Percentiles rank a stretch among this genome's conserved stretches.
These are phyloP conservation scores for Hemithea aestivaria DNA, from an alignment of 2,888 invertebrate genomes.

Conservation along the genomic window DNA sequence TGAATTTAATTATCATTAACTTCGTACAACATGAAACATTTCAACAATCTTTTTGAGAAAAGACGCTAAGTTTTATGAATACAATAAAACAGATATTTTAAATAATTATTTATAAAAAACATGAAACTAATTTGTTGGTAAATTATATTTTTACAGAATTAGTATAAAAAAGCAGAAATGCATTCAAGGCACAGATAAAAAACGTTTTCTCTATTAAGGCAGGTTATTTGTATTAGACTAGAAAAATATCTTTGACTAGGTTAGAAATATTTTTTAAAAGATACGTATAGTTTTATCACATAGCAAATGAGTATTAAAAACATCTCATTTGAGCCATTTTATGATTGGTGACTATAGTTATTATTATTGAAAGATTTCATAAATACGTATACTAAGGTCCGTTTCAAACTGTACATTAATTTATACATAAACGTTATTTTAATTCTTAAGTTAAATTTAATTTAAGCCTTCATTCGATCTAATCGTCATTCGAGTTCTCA, in stretches of 20 bases:
- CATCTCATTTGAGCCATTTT: too few species aligned
- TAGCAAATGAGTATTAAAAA: conserved; percentile 21
- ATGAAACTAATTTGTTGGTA: not conserved
- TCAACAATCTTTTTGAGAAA: conserved; percentile 56
- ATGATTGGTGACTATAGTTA: too few species aligned
- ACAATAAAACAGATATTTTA: too few species aligned
- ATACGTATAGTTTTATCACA: conserved; percentile 22
- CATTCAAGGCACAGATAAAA: conserved; percentile 30
- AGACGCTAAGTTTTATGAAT: conserved; percentile 53
- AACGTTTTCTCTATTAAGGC: conserved; percentile 5
- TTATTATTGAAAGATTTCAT: conserved; percentile 5
- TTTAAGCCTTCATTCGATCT: conserved; percentile 40
- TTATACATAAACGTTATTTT: conserved; percentile 15
- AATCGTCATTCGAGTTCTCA: conserved; percentile 40
- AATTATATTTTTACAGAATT: conserved; percentile 11
- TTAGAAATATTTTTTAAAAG: conserved; percentile 36
- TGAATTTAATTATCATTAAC: conserved; percentile 17
- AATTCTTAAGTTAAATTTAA: conserved; percentile 31
- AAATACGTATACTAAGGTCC: conserved; percentile 27
- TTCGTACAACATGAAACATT: conserved; percentile 48
- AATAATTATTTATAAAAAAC: too few species aligned
- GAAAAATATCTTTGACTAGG: conserved; percentile 56
- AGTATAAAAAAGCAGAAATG: conserved; percentile 52
- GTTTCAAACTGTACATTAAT: conserved; percentile 25
- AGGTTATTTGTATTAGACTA: conserved; percentile 43